These are phyloP conservation scores for Unio delphinus DNA, from an alignment of 2,888 invertebrate genomes.

Conservation along the genomic window DNA sequence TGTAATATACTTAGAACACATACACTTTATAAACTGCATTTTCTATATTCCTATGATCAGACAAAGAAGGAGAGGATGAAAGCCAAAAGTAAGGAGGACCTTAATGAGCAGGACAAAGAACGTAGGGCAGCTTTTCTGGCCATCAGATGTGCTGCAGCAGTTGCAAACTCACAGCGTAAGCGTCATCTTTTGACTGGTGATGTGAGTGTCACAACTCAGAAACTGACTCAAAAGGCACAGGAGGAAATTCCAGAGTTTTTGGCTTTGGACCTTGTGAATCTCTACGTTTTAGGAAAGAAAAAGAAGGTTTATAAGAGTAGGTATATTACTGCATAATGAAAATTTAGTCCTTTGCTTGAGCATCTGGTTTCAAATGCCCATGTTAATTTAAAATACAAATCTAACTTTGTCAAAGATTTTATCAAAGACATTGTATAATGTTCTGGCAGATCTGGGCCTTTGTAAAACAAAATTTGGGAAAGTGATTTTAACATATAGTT, in stretches of 20 bases:
- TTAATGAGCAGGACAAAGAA: constrained; percentile 57
- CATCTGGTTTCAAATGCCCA: background rate
- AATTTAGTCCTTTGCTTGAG: background rate
- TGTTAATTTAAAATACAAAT: background rate
- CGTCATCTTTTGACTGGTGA: constrained; percentile 61
- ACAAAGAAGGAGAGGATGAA: constrained; percentile 39
- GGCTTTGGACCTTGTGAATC: constrained; percentile 64
- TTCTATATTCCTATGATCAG: constrained; percentile 12
- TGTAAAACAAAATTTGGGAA: no score
- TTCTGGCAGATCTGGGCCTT: no score
- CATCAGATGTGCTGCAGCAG: constrained; percentile 64
- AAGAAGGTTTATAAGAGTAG: constrained; percentile 67
- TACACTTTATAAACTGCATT: background rate
- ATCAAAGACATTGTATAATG: no score
- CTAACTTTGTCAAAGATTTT: no score
- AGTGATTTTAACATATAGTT: no score
- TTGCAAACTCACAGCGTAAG: constrained; percentile 58
- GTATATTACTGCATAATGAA: constrained; percentile 11
- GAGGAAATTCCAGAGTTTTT: constrained; percentile 64
- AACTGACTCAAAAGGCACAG: constrained; percentile 43
- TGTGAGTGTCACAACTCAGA: constrained; percentile 49
- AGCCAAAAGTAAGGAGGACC: constrained; percentile 37
- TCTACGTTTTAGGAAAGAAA: constrained; percentile 68
- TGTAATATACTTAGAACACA: background rate
- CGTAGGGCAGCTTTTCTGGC: constrained; percentile 64